These are phyloP conservation scores for Myopa tessellatipennis DNA, from an alignment of 2,888 invertebrate genomes.

Conservation along the genomic window DNA sequence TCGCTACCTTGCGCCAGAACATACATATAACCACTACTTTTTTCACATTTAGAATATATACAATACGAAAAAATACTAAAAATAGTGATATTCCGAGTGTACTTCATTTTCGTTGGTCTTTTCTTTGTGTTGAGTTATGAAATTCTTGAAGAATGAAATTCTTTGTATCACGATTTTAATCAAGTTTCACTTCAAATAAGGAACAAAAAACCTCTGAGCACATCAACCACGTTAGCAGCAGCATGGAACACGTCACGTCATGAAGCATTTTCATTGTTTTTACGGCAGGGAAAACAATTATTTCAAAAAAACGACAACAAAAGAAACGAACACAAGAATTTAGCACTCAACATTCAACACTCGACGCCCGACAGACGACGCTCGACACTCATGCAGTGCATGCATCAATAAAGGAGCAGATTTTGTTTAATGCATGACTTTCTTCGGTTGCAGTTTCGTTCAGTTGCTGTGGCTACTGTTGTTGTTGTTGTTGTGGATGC, in stretches of 20 bases:
- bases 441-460: conserved; percentile 10
- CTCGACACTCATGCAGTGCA: not conserved
- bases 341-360: not conserved
- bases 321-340: not conserved
- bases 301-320: not conserved
- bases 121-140: too few species aligned
- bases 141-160: too few species aligned
- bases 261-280: conserved; percentile 14
- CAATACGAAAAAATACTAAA: too few species aligned
- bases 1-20: too few species aligned
- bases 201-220: too few species aligned
- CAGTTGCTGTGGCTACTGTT: not conserved
- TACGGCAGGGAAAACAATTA: not conserved
- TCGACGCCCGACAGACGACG: not conserved
- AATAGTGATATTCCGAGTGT: too few species aligned
- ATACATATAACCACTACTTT: too few species aligned
- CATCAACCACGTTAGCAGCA: not conserved
- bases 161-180: too few species aligned
- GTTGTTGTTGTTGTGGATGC: too few species aligned
- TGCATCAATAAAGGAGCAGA: conserved; percentile 31
- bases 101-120: too few species aligned
- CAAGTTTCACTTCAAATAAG: too few species aligned
- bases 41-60: too few species aligned
- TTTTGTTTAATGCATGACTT: conserved; percentile 17
- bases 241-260: not conserved